phyloP scores from a whole-genome alignment of 2,113 vertebrate species.

The Phainopepla nitens region DNA sequence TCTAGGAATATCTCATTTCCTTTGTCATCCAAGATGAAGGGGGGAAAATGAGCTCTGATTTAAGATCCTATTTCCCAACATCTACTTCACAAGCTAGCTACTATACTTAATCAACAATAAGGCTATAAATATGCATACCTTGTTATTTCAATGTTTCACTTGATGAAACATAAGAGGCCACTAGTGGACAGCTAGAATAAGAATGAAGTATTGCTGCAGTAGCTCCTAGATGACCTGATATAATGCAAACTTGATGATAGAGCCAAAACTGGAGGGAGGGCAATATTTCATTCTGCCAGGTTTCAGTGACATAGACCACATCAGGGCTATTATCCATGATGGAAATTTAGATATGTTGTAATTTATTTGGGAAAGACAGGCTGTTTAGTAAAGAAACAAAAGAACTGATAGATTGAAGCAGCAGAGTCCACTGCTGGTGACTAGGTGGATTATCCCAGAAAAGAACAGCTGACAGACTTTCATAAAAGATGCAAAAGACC shows the following conservation, averaged over 20 bases:
- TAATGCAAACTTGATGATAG: conserved; percentile 30
- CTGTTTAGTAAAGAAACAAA: conserved; percentile 24
- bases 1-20: conserved; percentile 10
- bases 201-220: conserved; percentile 50
- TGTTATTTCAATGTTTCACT: conserved; percentile 44
- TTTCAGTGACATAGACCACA: conserved; percentile 28
- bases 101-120: conserved; percentile 42
- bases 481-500: not conserved
- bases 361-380: conserved; percentile 31
- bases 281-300: conserved; percentile 35
- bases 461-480: not conserved
- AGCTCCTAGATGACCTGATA: conserved; percentile 36
- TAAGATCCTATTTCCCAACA: conserved; percentile 37
- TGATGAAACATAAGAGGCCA: conserved; percentile 42
- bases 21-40: not conserved
- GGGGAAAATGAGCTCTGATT: conserved; percentile 29
- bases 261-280: conserved; percentile 6
- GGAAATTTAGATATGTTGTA: conserved; percentile 27
- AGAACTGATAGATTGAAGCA: not conserved
- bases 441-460: not conserved
- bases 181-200: conserved; percentile 50
- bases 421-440: not conserved
- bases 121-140: conserved; percentile 43
- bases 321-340: conserved; percentile 5
- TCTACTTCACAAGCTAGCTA: conserved; percentile 28